Base-by-base conservation (phyloP, 2,888 invertebrate genomes). In the Protophormia terraenovae region DNA sequence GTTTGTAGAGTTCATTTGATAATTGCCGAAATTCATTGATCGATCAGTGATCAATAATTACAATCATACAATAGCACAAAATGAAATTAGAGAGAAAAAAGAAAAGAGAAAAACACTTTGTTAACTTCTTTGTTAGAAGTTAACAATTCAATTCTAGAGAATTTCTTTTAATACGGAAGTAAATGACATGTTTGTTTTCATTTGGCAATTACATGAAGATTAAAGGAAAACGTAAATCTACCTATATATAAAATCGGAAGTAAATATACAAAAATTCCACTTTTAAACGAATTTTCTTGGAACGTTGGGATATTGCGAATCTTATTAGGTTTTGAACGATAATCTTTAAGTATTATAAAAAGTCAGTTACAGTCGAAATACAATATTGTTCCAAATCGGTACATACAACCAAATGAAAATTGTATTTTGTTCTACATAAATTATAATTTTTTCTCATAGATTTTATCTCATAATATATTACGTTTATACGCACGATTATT, bases 111-210 rank as follows among this genome's bases (percentile, higher is more conserved):
- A 69, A 50, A 72, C 41, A 67, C 41, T 76, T 75, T 41, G 86
- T 83, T 71, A 53, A n/a, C 24, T 47, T 79, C 47, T 83, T 83
- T 87, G 86, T 86, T 69, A 53, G 27, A 67, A 80, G 67, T 73
- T 86, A 88, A 89, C 90, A 90, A 90, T 90, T 90, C 87, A 89
- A 89, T 91, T 90, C 90, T 72, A 47, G 50, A 87, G 90, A 90
- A 84, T 76, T 53, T 60, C 8, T 29, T 14, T 41, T 47, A 77
- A 78, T 78, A 60, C 76, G 78, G 76, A 84, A 81, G 67, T 75
- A 66, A 73, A 81, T 81, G 32, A 67, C 29, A 45, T 60, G 29
- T 32, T 60, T 53, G 14, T 64, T 41, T 71, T 32, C 24, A 45
- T 41, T 58, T 60, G 12, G 35, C 3, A 47, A 35, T 55, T 41